Conservation (phyloP, 2,113 vertebrate genomes). For the Chunga burmeisteri region DNA sequence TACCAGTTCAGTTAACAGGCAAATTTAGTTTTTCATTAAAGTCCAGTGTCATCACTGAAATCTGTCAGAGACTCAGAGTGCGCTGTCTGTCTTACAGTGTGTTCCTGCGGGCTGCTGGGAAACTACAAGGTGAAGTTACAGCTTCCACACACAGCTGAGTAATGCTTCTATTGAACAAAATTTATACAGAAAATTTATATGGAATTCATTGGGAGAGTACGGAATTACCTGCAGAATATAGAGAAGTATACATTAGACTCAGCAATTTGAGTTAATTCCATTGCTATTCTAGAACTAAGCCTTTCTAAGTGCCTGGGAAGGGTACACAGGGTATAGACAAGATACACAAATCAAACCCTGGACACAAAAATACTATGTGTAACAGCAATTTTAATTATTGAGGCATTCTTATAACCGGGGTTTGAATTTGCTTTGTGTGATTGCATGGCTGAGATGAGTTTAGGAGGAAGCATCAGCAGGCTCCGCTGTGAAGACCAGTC, state of each 20-base stretch:
- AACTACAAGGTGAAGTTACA: not conserved
- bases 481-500: not conserved
- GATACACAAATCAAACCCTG: not conserved
- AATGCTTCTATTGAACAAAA: not conserved
- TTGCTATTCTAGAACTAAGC: not conserved
- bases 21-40: not conserved
- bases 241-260: not conserved
- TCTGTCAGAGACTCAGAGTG: not conserved
- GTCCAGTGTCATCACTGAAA: not conserved
- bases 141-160: not conserved
- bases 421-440: not conserved
- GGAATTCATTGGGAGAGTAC: not conserved
- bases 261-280: not conserved
- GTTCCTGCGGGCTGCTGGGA: not conserved
- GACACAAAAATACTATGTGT: not conserved
- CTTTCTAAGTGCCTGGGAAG: conserved; percentile 30
- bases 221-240: not conserved
- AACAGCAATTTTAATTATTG: not conserved
- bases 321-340: not conserved
- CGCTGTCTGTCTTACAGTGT: not conserved
- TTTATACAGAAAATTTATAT: not conserved
- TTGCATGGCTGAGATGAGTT: not conserved
- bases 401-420: not conserved
- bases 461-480: not conserved
- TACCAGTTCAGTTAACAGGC: not conserved